Percentiles rank a stretch among this genome's conserved stretches.
These are phyloP conservation scores for Exocentrus adspersus DNA, from an alignment of 2,888 invertebrate species.

Conservation along the genomic window DNA sequence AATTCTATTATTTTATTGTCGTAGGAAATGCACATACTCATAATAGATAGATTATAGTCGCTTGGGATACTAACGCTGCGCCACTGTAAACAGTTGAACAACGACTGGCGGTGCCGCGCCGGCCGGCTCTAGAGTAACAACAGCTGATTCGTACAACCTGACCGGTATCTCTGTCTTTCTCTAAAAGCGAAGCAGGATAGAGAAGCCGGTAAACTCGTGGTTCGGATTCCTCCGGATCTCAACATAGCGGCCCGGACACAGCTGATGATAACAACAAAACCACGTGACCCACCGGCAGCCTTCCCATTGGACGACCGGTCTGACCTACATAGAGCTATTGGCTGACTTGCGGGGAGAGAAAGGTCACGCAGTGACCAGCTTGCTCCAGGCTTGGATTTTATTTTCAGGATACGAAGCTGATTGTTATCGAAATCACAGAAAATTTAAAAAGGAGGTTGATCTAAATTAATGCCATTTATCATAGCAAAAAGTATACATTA, in stretches of 20 bases:
- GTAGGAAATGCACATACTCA: constrained; percentile 62
- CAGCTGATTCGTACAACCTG: constrained; percentile 56
- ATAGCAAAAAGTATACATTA: too few species aligned
- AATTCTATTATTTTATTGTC: constrained; percentile 54
- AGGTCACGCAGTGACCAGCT: constrained; percentile 53
- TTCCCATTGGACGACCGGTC: constrained; percentile 62
- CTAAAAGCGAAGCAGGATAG: constrained; percentile 18
- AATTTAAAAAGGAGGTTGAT: too few species aligned
- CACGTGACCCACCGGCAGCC: constrained; percentile 67
- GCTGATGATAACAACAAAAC: constrained; percentile 77
- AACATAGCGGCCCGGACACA: constrained; percentile 65
- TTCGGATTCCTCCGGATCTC: constrained; percentile 39
- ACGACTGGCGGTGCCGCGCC: constrained; percentile 60
- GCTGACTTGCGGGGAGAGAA: constrained; percentile 57
- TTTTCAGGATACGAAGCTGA: constrained; percentile 16
- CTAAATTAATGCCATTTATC: too few species aligned
- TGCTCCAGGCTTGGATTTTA: constrained; percentile 19
- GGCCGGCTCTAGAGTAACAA: constrained; percentile 59
- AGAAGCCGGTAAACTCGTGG: constrained; percentile 35
- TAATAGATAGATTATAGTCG: constrained; percentile 35
- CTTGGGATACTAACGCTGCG: constrained; percentile 47
- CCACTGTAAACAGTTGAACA: constrained; percentile 57
- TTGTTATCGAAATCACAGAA: not conserved
- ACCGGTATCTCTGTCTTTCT: constrained; percentile 29
- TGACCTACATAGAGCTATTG: constrained; percentile 71